Percentiles rank a stretch among this genome's conserved stretches.
These are phyloP conservation scores for Buphagus erythrorhynchus DNA, from an alignment of 2,797 vertebrate genomes.

Conservation along the genomic window DNA sequence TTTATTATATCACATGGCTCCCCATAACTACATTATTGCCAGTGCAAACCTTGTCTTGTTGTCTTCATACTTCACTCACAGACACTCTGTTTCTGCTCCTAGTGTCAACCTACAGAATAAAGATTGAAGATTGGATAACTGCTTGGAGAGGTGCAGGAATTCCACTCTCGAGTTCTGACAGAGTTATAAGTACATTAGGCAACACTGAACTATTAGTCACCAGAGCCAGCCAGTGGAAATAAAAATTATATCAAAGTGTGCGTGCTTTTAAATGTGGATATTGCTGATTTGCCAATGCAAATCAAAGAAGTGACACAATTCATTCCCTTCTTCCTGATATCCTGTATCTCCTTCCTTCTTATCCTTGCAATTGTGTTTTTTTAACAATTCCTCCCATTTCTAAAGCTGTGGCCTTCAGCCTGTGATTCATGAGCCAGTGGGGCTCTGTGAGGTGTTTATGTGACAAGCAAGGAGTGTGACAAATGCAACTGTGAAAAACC, in stretches of 20 bases:
- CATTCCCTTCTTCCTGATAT: background rate
- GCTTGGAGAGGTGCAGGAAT: background rate
- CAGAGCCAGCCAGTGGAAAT: background rate
- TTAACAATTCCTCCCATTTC: background rate
- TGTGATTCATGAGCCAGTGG: background rate
- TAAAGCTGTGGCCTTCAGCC: background rate
- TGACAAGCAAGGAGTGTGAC: background rate
- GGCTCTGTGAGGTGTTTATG: background rate
- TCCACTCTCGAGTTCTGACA: background rate
- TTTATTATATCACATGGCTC: background rate
- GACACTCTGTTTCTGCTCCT: background rate
- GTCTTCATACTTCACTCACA: background rate
- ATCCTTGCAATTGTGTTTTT: background rate
- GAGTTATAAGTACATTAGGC: background rate
- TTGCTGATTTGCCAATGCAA: background rate
- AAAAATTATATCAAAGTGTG: background rate
- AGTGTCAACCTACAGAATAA: background rate
- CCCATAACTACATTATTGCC: background rate
- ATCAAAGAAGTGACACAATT: background rate
- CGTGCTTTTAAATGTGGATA: background rate
- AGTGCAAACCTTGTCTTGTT: background rate
- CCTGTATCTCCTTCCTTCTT: background rate
- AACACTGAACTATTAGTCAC: background rate
- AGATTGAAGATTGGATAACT: background rate
- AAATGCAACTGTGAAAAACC: background rate